Conservation (phyloP, 1,140 invertebrate species). For the Trinorchestia longiramus region DNA sequence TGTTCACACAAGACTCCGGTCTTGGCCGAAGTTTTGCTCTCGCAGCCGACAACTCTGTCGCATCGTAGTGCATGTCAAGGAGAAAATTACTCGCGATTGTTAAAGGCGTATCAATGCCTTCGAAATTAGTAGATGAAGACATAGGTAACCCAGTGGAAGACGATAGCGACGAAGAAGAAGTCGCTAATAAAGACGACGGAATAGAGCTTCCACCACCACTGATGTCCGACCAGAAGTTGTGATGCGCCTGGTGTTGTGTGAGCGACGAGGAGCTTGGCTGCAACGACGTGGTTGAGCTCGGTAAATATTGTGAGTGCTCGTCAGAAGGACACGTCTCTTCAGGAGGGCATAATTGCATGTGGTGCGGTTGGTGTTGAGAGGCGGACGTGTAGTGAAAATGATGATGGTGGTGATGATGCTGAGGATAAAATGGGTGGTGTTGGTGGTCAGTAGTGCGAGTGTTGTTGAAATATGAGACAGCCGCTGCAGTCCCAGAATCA, state of each 20-base stretch:
- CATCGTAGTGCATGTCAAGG: conserved; percentile 33
- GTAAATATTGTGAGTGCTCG: background rate
- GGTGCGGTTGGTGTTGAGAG: background rate
- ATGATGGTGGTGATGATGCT: conserved; percentile 41
- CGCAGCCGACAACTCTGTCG: background rate
- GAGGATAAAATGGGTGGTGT: background rate
- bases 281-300: background rate
- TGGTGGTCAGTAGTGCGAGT: conserved; percentile 4
- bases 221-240: conserved; percentile 42
- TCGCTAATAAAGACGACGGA: conserved; percentile 45
- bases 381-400: conserved; percentile 4
- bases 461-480: background rate
- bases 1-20: conserved; percentile 27
- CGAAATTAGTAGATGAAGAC: conserved; percentile 28
- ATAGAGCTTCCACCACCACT: conserved; percentile 47
- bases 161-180: conserved; percentile 11
- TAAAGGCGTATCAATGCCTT: conserved; percentile 30
- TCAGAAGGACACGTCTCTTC: background rate
- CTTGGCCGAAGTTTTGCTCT: conserved; percentile 34
- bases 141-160: conserved; percentile 30
- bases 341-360: background rate
- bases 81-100: conserved; percentile 33
- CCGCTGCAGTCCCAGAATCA: background rate
- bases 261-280: conserved; percentile 18
- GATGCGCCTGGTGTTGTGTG: conserved; percentile 23